Evolutionary conservation across 2,797 vertebrate species (phyloP), one percentile per base, ranked within the genome.

Genomic region (Sebastiscus albofasciatus): DNA sequence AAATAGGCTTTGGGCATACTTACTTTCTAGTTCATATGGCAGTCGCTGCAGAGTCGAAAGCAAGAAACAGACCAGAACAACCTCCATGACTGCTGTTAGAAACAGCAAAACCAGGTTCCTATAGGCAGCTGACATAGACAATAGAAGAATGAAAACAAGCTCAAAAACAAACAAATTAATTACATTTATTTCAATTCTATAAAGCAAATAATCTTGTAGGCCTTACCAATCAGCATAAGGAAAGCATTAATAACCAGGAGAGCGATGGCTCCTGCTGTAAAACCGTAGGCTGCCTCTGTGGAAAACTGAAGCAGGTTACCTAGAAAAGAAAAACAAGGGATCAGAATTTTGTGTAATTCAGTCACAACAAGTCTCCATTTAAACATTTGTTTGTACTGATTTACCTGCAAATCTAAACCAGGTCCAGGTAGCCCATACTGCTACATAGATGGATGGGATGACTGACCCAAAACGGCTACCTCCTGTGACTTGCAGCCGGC

Each of bases 331-430:
- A 24, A 29, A 39, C 2, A 0, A 27, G 8, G 5, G 4, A 31
- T 85, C n/a, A 84, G 3, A 46, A 39, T 26, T 46, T 54, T 66
- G 36, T 42, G 3, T 39, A 24, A 34, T 59, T 83, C 24, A 72
- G 1, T 61, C 1, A 20, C 3, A 49, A 20, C 16, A 66, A 34
- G 55, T 59, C 0, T 76, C 1, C 2, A 18, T 16, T 0, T 26
- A 16, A 72, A 34, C n/a, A 54, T 39, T 26, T 12, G 6, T 62
- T 49, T 69, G 18, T 10, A 46, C 12, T 29, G 36, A 71, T 67
- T 61, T 93, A 97, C 97, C 97, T 96, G 96, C 94, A 87, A 97
- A 95, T 8, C 96, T 95, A 83, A 96, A 97, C 97, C 97, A 98
- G 54, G 94, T 94, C 97, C 97, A 98, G 0, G 92, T 95, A 27